Evolutionary conservation across 2,113 vertebrate species (phyloP), one percentile per base, ranked within the genome.

Genomic region (Saguinus imperator): DNA sequence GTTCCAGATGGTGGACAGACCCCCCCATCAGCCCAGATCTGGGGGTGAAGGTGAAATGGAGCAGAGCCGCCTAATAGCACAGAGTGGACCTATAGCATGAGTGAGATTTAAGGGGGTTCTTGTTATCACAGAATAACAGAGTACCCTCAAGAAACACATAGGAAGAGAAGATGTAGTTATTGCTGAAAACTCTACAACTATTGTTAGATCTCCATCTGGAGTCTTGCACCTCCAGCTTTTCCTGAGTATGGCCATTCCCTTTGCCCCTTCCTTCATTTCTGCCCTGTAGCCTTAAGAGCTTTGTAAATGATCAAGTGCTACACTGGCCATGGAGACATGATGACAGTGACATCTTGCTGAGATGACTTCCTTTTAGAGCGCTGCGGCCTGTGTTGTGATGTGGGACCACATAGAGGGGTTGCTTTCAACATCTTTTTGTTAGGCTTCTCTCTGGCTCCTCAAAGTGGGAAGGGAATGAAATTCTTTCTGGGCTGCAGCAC

Each of bases 391-490:
- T 21, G 23, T 18, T 66, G 66, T 64, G 64, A 52, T 61, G 66
- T 70, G 40, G n/a, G 68, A 43, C 43, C 96, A 73, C 89, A 48
- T 17, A 6, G 79, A 87, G 77, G 37, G 3, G 12, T 57, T 89
- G 76, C 57, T 92, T 89, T 95, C 66, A 73, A n/a, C 40, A 68
- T 45, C 57, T 77, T 73, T 92, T 84, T 88, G 84, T 95, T 76
- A 40, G 55, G 50, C 75, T 97, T 96, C 58, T 90, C 57, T 55
- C 50, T 17, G 68, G 43, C 35, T 57, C 58, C 90, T 90, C 72
- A 14, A 84, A 92, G 40, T 17, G n/a, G 89, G n/a, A 57, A 83
- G 37, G 92, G 79, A 95, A 76, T 37, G 18, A 40, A 8, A 64
- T 17, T 55, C 52, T 94, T 55, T 50, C 45, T 16, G 29, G 66